Conservation (phyloP, 2,797 vertebrate genomes). For the Megalops cyprinoides region DNA sequence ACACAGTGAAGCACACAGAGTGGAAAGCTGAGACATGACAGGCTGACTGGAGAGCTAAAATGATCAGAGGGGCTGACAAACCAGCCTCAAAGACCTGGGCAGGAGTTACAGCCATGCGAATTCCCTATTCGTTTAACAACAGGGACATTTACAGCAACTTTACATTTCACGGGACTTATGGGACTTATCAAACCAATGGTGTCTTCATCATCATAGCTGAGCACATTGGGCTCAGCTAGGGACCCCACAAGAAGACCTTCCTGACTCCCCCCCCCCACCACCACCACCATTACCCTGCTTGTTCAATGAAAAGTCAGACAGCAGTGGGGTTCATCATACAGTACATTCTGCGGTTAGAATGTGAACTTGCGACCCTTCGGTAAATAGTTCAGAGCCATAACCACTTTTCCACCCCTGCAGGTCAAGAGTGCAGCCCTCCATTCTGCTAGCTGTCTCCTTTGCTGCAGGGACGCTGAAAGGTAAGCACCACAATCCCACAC, state of each 20-base stretch:
- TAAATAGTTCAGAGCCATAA: conserved; percentile 14
- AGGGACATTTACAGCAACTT: background rate
- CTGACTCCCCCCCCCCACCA: background rate
- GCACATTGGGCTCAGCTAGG: background rate
- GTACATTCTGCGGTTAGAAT: background rate
- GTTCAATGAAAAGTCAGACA: background rate
- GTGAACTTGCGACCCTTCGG: background rate
- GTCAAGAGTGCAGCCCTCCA: background rate
- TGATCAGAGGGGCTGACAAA: background rate
- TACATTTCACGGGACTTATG: background rate
- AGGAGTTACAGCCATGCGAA: no score
- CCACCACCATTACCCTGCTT: background rate
- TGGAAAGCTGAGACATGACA: background rate
- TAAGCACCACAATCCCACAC: conserved; percentile 41
- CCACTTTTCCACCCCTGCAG: background rate
- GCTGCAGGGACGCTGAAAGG: background rate
- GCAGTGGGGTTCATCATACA: background rate
- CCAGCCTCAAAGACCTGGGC: no score
- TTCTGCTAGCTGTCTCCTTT: background rate
- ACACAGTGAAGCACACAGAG: background rate
- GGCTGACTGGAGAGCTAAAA: background rate
- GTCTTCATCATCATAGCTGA: background rate
- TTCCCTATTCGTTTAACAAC: background rate
- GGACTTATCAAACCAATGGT: background rate
- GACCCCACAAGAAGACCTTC: background rate